These are phyloP conservation scores for Pheosia gnoma DNA, from an alignment of 2,888 invertebrate genomes.

Conservation along the genomic window DNA sequence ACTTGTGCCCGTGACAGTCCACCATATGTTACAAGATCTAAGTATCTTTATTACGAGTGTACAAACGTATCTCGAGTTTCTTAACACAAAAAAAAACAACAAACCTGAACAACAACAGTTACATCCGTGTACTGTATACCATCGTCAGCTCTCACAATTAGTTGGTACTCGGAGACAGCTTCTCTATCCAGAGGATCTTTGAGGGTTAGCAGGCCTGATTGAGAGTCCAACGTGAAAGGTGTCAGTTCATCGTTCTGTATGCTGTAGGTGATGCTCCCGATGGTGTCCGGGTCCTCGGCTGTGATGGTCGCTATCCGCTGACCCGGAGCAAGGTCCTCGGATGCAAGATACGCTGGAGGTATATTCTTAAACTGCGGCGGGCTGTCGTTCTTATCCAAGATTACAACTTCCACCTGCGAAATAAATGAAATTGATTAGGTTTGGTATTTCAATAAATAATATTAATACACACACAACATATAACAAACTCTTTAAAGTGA, in stretches of 20 bases:
- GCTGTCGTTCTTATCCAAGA: conserved; percentile 96
- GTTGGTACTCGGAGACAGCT: conserved; percentile 89
- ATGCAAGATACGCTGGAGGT: conserved; percentile 89
- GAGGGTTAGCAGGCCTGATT: conserved; percentile 89
- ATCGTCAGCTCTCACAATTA: conserved; percentile 93
- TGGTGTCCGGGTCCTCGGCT: conserved; percentile 94
- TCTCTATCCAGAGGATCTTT: conserved; percentile 93
- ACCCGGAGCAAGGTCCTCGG: conserved; percentile 93
- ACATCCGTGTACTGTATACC: conserved; percentile 94
- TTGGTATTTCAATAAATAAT: no score
- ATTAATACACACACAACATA: no score
- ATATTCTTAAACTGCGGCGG: conserved; percentile 94
- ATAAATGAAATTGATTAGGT: conserved; percentile 24
- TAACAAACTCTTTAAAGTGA: no score
- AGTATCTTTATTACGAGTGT: conserved; percentile 17
- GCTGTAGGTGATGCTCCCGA: conserved; percentile 90
- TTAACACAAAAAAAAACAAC: conserved; percentile 45
- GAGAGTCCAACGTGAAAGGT: conserved; percentile 89
- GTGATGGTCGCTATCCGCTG: conserved; percentile 90
- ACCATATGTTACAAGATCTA: conserved; percentile 30
- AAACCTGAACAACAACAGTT: conserved; percentile 90
- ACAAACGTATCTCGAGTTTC: conserved; percentile 24
- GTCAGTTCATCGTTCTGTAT: conserved; percentile 86
- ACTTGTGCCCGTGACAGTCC: conserved; percentile 26
- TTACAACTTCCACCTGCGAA: conserved; percentile 91